Evolutionary conservation across 2,888 invertebrate species (phyloP), one percentile per base, ranked within the genome.

Genomic region (Zelleria hepariella): DNA sequence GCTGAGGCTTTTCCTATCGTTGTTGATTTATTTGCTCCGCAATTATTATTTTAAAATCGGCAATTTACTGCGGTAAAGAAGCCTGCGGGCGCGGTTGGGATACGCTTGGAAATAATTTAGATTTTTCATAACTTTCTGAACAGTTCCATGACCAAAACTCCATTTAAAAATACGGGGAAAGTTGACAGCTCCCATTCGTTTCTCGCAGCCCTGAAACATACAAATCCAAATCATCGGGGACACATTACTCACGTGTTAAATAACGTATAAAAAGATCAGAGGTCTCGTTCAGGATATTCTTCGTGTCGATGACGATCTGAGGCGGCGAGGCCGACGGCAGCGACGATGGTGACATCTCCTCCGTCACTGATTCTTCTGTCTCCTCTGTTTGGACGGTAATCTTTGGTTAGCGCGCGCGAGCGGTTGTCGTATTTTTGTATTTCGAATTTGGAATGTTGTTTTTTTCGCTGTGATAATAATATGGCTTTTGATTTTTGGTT

Each of bases 391-490:
- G 67, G 20, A 72, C 69, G 77, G 79, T 63, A 70, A 65, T 78
- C 67, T 59, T 18, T 54, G 70, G 72, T 74, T 73, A 72, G 64
- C 67, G 63, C 69, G 73, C 73, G 73, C 58, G 61, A 56, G 77
- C 76, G 82, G 83, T 85, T 86, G 86, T 85, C 87, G 86, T 86
- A 84, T 82, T 86, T 82, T 75, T 69, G 69, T 59, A 58, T 57
- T 62, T 60, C 20, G 25, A 20, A 49, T 21, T 42, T 26, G 47
- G 27, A 51, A 26, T 24, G 62, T 62, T 64, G 59, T 42, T 15
- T 32, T 42, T 42, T 15, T 42, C 57, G 51, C 47, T 58, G 57
- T 62, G 59, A 59, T 55, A 55, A 58, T n/a, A 59, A 51, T 58
- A 60, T 60, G 57, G 53, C 49, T 57, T 60, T 60, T 24, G 24